Evolutionary conservation across 2,113 vertebrate genomes (phyloP).

Genomic region (human): DNA sequence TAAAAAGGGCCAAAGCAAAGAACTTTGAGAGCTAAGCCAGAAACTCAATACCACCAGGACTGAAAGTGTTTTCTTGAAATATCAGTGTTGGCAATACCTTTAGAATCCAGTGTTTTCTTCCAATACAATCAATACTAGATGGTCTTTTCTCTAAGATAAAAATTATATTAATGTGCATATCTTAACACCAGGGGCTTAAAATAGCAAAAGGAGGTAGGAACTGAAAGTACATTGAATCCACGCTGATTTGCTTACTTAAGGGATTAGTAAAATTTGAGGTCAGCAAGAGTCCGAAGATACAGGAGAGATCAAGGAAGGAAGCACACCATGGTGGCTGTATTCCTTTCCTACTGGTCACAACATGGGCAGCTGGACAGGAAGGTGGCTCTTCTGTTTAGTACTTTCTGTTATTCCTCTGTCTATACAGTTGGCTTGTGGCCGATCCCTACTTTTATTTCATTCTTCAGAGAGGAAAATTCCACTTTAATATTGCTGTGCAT

Average conservation of each 20-base stretch:
- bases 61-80: slow-evolving; percentile 22
- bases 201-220: slow-evolving; percentile 57
- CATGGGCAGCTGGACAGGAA: slow-evolving; percentile 30
- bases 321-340: slow-evolving; percentile 45
- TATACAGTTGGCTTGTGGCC: slow-evolving; percentile 42
- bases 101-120: slow-evolving; percentile 47
- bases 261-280: slow-evolving; percentile 51
- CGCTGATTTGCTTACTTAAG: slow-evolving; percentile 45
- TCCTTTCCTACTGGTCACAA: background rate
- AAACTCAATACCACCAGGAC: background rate
- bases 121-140: slow-evolving; percentile 51
- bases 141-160: slow-evolving; percentile 52
- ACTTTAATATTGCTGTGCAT: slow-evolving; percentile 30
- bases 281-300: slow-evolving; percentile 49
- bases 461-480: slow-evolving; percentile 67
- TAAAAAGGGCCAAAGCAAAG: slow-evolving; percentile 23
- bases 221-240: slow-evolving; percentile 30
- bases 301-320: slow-evolving; percentile 57
- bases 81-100: slow-evolving; percentile 37
- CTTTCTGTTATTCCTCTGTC: slow-evolving; percentile 40
- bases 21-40: slow-evolving; percentile 6
- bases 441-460: slow-evolving; percentile 48
- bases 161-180: slow-evolving; percentile 54
- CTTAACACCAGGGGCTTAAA: slow-evolving; percentile 63
- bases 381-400: slow-evolving; percentile 23